A percentile compares a stretch with the other conserved stretches of the same genome.
Conservation (phyloP, 2,888 invertebrate genomes). For the Oxystoma pomonae region DNA sequence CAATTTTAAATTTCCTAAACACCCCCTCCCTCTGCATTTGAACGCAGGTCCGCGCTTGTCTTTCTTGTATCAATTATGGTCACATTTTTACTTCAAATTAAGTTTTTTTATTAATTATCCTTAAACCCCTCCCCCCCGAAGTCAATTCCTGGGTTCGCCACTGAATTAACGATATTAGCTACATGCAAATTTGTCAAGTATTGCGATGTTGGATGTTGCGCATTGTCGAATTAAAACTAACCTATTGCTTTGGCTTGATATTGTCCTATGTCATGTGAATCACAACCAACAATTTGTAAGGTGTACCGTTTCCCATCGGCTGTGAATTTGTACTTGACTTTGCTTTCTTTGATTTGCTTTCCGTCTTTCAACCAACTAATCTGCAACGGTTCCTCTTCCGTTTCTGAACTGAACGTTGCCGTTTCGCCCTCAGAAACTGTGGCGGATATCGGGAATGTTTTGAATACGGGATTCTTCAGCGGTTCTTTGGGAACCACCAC, state of each 20-base stretch:
- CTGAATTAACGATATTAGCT: no score
- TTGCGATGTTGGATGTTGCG: constrained; percentile 80
- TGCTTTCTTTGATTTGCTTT: constrained; percentile 77
- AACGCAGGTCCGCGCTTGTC: no score
- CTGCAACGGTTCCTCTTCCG: constrained; percentile 67
- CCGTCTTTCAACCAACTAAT: constrained; percentile 90
- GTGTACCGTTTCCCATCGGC: constrained; percentile 78
- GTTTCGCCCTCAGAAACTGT: constrained; percentile 78
- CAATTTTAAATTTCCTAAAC: no score
- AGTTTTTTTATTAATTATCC: no score
- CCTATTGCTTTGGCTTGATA: constrained; percentile 83
- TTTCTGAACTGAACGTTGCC: constrained; percentile 75
- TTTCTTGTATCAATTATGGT: no score
- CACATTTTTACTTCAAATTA: no score
- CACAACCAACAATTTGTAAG: constrained; percentile 71
- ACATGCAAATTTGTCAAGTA: constrained; percentile 69
- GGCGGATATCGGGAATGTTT: constrained; percentile 84
- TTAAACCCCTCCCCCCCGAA: no score
- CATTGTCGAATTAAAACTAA: constrained; percentile 59
- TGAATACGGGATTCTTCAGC: constrained; percentile 77
- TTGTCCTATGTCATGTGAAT: constrained; percentile 78
- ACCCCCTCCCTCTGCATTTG: no score
- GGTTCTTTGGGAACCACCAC: constrained; percentile 85
- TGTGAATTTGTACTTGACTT: constrained; percentile 74
- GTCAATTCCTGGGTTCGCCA: no score